Evolutionary conservation across 1,140 invertebrate genomes (phyloP).

Genomic region (Rhyzopertha dominica): DNA sequence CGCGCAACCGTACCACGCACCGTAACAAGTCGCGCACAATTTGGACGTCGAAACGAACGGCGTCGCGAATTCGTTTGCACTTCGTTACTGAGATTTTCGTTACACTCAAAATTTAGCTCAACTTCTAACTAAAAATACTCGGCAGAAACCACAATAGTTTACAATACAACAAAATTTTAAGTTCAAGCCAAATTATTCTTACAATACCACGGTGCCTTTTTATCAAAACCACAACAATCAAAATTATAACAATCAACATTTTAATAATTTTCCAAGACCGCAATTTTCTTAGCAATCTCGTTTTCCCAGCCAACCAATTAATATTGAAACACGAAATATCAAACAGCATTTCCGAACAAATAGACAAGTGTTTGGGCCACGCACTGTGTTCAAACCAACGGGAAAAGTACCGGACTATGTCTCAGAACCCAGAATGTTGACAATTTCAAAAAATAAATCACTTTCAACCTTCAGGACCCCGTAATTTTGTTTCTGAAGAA

Average conservation of each 20-base stretch:
- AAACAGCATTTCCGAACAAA: constrained; percentile 19
- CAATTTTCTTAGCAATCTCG: constrained; percentile 8
- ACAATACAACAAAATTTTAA: too few relatives aligned
- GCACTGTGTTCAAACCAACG: constrained; percentile 19
- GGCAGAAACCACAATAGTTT: too few relatives aligned
- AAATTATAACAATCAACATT: constrained; percentile 4
- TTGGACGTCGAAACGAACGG: too few relatives aligned
- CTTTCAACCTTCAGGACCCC: constrained; percentile 7
- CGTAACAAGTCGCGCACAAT: too few relatives aligned
- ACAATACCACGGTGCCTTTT: background rate
- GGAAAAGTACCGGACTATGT: too few relatives aligned
- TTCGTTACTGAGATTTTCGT: constrained; percentile 6
- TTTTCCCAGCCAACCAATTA: constrained; percentile 22
- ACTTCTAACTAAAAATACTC: background rate
- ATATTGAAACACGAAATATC: constrained; percentile 11
- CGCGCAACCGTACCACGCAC: too few relatives aligned
- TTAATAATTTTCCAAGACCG: background rate
- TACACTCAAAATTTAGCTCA: constrained; percentile 3
- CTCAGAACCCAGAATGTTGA: background rate
- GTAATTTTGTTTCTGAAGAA: constrained; percentile 13
- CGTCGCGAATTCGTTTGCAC: too few relatives aligned
- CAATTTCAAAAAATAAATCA: constrained; percentile 3
- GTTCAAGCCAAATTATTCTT: too few relatives aligned
- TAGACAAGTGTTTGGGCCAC: constrained; percentile 20
- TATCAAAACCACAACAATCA: constrained; percentile 5